Base-by-base conservation (phyloP, 2,113 vertebrate species). In the Litocranius walleri region DNA sequence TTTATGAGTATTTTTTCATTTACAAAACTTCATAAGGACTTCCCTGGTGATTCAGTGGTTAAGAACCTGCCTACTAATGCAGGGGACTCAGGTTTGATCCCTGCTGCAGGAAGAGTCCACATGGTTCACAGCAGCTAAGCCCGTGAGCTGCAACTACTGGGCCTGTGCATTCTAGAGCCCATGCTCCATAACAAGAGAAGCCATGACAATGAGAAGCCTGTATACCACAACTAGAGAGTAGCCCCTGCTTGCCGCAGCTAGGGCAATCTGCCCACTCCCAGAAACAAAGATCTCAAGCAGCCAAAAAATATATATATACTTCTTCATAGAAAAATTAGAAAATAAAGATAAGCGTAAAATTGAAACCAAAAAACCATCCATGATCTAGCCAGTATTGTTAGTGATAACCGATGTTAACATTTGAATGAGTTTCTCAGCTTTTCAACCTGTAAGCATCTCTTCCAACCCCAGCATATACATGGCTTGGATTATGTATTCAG, bases 321-420 rank as follows among this genome's bases (percentile, higher is more conserved):
- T 97, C 33, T 92, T 84, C 57, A 8, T 71, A 67, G 92, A 56
- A 67, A 87, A 96, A 45, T 48, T 14, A 80, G 84, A 81, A 97
- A 95, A 74, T 95, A 94, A 94, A 93, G 54, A 92, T 59, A 96
- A 97, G 25, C 21, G 12, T 74, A 45, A 89, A 56, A 23, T 74
- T 82, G 15, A 89, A 96, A 67, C 33, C 71, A 15, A 61, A 50
- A 86, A 90, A 29, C 62, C 74, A 17, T 86, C n/a, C 6, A 10
- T 43, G 25, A 78, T 85, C 56, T 91, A 33, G 36, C 40, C 48
- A 16, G 81, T 36, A 11, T 82, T 78, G 45, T 85, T 83, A 74
- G 62, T 85, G 57, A 33, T 91, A 64, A 56, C n/a, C 30, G 7
- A 91, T 17, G 25, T 83, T 88, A 52, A 50, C 13, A 27, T 94